These are phyloP conservation scores for Vanessa cardui DNA, from an alignment of 2,888 invertebrate species.

Conservation along the genomic window DNA sequence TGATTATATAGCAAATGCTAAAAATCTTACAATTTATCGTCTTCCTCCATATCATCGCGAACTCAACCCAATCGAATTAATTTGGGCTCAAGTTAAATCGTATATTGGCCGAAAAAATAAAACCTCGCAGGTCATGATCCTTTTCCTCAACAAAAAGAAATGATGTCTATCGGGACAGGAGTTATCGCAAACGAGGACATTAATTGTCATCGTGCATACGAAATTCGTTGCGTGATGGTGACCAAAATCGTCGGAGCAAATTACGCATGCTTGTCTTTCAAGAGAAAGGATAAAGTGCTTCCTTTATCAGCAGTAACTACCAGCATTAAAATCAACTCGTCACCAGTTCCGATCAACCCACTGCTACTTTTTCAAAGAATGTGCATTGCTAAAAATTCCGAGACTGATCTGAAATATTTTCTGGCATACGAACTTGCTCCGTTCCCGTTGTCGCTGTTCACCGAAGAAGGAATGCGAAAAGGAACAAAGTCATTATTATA, in stretches of 20 bases:
- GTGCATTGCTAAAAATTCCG: constrained; percentile 40
- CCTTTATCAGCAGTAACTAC: constrained; percentile 37
- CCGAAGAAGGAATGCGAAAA: constrained; percentile 46
- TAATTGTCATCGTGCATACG: constrained; percentile 46
- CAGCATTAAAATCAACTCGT: constrained; percentile 40
- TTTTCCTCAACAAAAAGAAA: constrained; percentile 38
- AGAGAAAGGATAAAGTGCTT: constrained; percentile 47
- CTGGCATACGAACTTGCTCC: constrained; percentile 44
- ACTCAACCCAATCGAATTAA: no score
- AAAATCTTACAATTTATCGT: no score
- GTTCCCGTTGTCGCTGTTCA: constrained; percentile 44
- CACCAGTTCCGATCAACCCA: constrained; percentile 43
- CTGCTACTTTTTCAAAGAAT: constrained; percentile 43
- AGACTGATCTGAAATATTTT: constrained; percentile 43
- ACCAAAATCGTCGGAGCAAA: constrained; percentile 40
- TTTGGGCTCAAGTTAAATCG: no score
- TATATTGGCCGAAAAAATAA: no score
- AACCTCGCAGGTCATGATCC: constrained; percentile 40
- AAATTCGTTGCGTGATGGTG: constrained; percentile 45
- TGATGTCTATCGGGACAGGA: constrained; percentile 43
- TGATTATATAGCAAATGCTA: no score
- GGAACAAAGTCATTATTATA: constrained; percentile 46
- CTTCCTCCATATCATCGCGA: no score
- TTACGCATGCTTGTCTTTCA: constrained; percentile 47
- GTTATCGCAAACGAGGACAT: constrained; percentile 45